Percentiles rank a stretch among this genome's conserved stretches.
Evolutionary conservation across 2,113 vertebrate species (phyloP).

Genomic region (Onychostruthus taczanowskii): DNA sequence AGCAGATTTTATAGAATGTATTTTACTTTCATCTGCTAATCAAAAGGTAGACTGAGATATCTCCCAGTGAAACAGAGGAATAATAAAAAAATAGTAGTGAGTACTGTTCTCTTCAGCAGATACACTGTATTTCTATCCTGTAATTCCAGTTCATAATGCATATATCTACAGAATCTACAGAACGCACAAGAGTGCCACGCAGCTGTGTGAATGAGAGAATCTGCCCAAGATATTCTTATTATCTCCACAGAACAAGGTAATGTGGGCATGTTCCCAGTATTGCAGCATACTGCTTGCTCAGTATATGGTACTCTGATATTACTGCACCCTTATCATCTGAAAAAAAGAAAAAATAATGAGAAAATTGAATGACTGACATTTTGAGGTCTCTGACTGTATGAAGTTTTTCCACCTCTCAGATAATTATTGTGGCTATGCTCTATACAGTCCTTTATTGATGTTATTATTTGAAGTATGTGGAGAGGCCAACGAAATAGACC

Average conservation of each 20-base stretch:
- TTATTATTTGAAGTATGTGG: neutral
- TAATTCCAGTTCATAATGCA: neutral
- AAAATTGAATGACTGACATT: neutral
- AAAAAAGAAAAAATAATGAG: neutral
- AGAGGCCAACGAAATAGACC: neutral
- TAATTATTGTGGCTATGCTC: neutral
- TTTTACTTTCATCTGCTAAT: neutral
- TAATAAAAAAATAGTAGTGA: neutral
- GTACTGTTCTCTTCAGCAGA: neutral
- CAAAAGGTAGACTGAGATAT: neutral
- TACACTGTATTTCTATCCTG: neutral
- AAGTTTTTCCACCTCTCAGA: neutral
- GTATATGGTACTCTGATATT: neutral
- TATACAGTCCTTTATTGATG: rapidly evolving
- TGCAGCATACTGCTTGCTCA: neutral
- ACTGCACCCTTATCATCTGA: neutral
- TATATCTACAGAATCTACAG: neutral
- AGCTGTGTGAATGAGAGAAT: neutral
- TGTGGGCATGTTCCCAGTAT: neutral
- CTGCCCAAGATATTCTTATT: neutral
- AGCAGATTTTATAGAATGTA: neutral
- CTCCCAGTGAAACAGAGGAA: neutral
- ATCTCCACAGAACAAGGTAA: neutral
- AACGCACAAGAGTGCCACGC: no score
- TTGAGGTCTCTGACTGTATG: neutral